A percentile compares a stretch with the other conserved stretches of the same genome.
Evolutionary conservation across 2,888 invertebrate genomes (phyloP).

Genomic region (Chrysodeixis includens): DNA sequence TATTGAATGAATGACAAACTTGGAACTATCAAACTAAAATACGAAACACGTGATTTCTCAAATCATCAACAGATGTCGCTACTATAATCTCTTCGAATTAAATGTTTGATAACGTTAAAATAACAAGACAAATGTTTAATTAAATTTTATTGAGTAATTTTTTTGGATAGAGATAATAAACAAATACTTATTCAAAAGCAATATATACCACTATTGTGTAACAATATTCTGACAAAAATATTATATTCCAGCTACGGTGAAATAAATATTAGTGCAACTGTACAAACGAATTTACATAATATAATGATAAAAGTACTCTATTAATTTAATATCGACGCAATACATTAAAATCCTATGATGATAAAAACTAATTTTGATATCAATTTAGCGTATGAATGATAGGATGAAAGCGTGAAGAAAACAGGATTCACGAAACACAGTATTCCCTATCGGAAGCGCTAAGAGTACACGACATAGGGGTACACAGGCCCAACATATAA

Average conservation of each 20-base stretch:
- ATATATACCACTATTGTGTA: constrained; percentile 78
- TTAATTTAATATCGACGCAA: constrained; percentile 61
- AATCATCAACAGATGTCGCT: constrained; percentile 30
- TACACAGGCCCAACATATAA: constrained; percentile 62
- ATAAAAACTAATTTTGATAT: constrained; percentile 51
- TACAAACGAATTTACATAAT: constrained; percentile 80
- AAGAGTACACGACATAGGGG: constrained; percentile 52
- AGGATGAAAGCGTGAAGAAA: constrained; percentile 48
- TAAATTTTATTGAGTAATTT: constrained; percentile 83
- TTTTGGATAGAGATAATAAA: constrained; percentile 79
- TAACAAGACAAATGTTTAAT: constrained; percentile 71
- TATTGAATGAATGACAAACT: background rate
- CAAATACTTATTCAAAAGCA: constrained; percentile 77
- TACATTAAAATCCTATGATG: constrained; percentile 58
- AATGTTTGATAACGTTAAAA: background rate
- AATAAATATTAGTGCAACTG: constrained; percentile 78
- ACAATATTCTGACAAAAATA: constrained; percentile 74
- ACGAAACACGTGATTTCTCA: background rate
- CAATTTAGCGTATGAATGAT: constrained; percentile 41
- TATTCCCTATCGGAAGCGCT: constrained; percentile 60
- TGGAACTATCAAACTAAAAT: background rate
- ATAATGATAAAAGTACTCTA: constrained; percentile 63
- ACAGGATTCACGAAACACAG: constrained; percentile 40
- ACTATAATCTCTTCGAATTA: background rate
- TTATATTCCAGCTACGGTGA: constrained; percentile 71